Percentiles rank a stretch among this genome's conserved stretches.
phyloP scores from a whole-genome alignment of 1,140 invertebrate species.

The Maconellicoccus hirsutus region DNA sequence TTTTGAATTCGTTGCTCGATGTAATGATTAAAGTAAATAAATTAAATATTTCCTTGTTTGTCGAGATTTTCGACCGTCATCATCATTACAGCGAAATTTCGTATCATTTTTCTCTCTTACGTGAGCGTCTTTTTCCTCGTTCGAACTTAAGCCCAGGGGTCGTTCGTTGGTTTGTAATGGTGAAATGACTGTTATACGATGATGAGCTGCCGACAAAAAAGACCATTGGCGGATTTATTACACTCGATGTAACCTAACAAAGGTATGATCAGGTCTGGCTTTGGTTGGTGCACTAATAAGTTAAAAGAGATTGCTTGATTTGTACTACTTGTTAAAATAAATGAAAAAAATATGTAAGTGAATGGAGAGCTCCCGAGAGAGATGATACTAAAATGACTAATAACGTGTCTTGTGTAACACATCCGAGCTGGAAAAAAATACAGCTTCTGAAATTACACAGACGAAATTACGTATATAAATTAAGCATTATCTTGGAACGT shows the following conservation, averaged over 20 bases:
- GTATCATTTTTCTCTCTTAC: not conserved
- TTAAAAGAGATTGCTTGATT: not conserved
- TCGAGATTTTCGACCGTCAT: not conserved
- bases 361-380: not conserved
- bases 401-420: not conserved
- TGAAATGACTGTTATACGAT: too few relatives aligned
- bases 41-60: conserved; percentile 9
- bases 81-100: not conserved
- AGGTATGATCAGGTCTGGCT: too few relatives aligned
- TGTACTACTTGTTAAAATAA: not conserved
- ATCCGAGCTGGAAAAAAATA: too few relatives aligned
- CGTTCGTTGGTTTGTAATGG: too few relatives aligned
- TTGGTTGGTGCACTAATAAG: too few relatives aligned
- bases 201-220: too few relatives aligned
- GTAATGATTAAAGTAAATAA: conserved; percentile 6
- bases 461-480: too few relatives aligned
- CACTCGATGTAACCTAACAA: too few relatives aligned
- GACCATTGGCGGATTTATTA: too few relatives aligned
- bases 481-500: too few relatives aligned
- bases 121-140: not conserved
- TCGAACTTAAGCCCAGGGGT: too few relatives aligned
- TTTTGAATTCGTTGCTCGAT: not conserved
- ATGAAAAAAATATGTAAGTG: not conserved
- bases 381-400: not conserved
- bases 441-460: too few relatives aligned